Conservation (phyloP, 2,113 vertebrate species). For the Tragelaphus buxtoni region DNA sequence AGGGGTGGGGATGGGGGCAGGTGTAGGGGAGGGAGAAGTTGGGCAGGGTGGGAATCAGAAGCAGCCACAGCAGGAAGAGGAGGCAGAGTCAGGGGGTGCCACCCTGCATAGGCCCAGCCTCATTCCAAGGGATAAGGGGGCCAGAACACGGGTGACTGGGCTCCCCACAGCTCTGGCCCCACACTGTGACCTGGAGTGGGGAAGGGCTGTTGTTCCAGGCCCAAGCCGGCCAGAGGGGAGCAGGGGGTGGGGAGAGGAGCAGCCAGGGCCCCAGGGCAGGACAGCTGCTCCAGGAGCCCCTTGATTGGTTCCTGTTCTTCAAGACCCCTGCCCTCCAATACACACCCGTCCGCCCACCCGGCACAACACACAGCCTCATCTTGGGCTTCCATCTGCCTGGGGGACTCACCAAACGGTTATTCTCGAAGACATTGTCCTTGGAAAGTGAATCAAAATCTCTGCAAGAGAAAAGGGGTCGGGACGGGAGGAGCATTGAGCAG, state of each 20-base stretch:
- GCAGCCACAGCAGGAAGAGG: background rate
- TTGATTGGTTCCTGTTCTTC: background rate
- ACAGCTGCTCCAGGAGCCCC: background rate
- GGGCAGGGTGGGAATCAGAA: background rate
- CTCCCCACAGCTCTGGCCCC: background rate
- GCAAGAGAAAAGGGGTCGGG: slow-evolving; percentile 71
- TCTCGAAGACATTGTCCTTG: slow-evolving; percentile 96
- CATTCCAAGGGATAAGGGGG: background rate
- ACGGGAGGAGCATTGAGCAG: background rate
- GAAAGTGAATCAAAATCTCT: slow-evolving; percentile 95
- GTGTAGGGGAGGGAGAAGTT: background rate
- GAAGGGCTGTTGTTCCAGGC: background rate
- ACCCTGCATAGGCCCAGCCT: background rate
- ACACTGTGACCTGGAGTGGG: background rate
- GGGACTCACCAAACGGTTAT: slow-evolving; percentile 95
- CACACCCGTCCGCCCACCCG: background rate
- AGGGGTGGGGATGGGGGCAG: background rate
- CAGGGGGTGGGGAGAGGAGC: background rate
- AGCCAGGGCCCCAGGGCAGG: background rate
- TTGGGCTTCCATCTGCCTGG: accelerated
- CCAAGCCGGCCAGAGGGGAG: background rate
- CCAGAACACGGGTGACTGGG: background rate
- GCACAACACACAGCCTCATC: background rate
- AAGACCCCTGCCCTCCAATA: background rate
- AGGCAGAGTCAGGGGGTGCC: background rate